Base-by-base conservation (phyloP, 2,113 vertebrate species). In the Struthidea cinerea region DNA sequence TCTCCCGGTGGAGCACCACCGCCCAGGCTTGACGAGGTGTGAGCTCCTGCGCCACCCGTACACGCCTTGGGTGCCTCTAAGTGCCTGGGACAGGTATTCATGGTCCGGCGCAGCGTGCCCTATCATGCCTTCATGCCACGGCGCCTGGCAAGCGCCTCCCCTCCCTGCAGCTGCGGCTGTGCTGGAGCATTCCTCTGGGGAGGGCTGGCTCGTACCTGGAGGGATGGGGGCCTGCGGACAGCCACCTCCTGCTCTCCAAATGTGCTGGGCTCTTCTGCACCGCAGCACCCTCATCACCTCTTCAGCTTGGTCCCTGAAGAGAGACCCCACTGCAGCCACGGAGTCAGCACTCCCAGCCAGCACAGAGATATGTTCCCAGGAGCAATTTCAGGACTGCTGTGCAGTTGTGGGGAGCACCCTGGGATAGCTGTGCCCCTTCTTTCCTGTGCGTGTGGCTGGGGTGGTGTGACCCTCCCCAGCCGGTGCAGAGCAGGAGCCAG, bases 21-120 rank as follows among this genome's bases (percentile, higher is more conserved):
- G 19, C 92, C 86, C 94, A 60, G 86, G 76, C 94, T 93, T 92
- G 95, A 93, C 1, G 52, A 61, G 91, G 55, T 37, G 86, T 83
- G 95, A 74, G 92, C 83, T 97, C 30, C 94, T 30, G 75, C 27
- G 60, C 91, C 94, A 95, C 91, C 61, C 35, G 5, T 74, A 81
- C 89, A 87, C 24, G 39, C 93, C 80, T 94, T 90, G 86, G 80
- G 83, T 94, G 95, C 91, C 86, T 94, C 89, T 84, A 55, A 78
- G 90, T 1, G 39, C 75, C 94, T 93, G 89, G 96, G 89, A 95
- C 95, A 95, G 83, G 95, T 90, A 97, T 97, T 95, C 86, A 86
- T 7, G 93, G 95, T 95, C 96, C 89, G 4, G 89, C 9, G 6
- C 16, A 93, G 95, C 90, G 11, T 95, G 94, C 89, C 89, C 93